phyloP scores from a whole-genome alignment of 2,888 invertebrate genomes.

The Rhagonycha lutea region DNA sequence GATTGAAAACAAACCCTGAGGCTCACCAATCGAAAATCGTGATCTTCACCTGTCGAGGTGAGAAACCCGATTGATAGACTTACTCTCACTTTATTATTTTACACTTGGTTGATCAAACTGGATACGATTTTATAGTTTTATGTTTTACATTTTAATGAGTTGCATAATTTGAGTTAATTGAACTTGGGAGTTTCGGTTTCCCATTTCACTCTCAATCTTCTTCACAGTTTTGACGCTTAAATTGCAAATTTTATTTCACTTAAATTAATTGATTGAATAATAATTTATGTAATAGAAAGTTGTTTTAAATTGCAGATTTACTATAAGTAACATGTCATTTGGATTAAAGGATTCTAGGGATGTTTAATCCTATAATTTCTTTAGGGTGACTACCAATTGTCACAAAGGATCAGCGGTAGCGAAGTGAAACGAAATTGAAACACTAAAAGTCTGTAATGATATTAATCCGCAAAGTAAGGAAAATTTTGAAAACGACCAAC shows the following conservation, averaged over 20 bases:
- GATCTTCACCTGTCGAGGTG: slow-evolving; percentile 45
- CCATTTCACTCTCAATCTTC: not conserved
- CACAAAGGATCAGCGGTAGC: too few relatives aligned
- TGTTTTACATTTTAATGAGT: not conserved
- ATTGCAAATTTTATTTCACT: not conserved
- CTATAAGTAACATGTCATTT: not conserved
- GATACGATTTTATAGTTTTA: not conserved
- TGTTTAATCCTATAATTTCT: too few relatives aligned
- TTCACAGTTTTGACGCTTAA: not conserved
- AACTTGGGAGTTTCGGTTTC: not conserved
- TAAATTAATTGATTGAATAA: not conserved
- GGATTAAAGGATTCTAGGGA: not conserved
- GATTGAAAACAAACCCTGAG: slow-evolving; percentile 39
- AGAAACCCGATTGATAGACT: slow-evolving; percentile 23
- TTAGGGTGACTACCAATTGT: too few relatives aligned
- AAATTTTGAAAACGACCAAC: too few relatives aligned
- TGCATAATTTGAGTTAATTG: not conserved
- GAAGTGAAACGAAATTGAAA: too few relatives aligned
- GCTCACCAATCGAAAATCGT: slow-evolving; percentile 47
- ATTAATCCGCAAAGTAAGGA: too few relatives aligned
- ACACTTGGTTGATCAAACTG: slow-evolving; percentile 10
- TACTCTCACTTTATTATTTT: slow-evolving; percentile 16
- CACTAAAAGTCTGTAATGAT: too few relatives aligned
- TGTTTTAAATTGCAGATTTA: too few relatives aligned
- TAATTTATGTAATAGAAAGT: not conserved